Conservation (phyloP, 2,113 vertebrate species). For the Forbesichthys papilliferus region DNA sequence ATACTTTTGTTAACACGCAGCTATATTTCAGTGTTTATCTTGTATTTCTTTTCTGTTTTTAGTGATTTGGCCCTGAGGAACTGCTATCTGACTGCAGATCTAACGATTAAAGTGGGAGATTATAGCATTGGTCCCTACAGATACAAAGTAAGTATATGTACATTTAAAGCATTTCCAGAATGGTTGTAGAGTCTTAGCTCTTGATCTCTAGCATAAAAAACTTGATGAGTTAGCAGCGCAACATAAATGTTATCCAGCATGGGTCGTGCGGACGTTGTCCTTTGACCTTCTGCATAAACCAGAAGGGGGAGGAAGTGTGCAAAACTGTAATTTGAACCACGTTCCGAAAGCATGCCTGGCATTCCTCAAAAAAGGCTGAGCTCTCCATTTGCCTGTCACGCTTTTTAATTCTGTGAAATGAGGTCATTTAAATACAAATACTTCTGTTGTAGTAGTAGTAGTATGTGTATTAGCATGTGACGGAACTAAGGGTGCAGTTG, state of each 20-base stretch:
- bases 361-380: constrained; percentile 56
- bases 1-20: background rate
- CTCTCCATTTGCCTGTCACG: constrained; percentile 42
- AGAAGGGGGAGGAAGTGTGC: constrained; percentile 11
- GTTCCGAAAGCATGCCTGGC: constrained; percentile 35
- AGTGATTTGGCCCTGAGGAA: constrained; percentile 95
- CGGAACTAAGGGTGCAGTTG: too few relatives aligned
- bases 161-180: background rate
- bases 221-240: constrained; percentile 8
- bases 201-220: constrained; percentile 2
- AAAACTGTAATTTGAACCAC: constrained; percentile 35
- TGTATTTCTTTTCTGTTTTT: constrained; percentile 25
- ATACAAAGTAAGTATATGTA: constrained; percentile 84
- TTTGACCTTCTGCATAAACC: constrained; percentile 18
- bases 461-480: too few relatives aligned
- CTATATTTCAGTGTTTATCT: background rate
- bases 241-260: constrained; percentile 8
- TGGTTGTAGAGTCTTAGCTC: background rate
- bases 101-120: constrained; percentile 96
- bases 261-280: constrained; percentile 14
- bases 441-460: constrained; percentile 39
- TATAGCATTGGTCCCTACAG: constrained; percentile 91
- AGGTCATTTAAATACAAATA: constrained; percentile 46
- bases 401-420: constrained; percentile 53
- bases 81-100: constrained; percentile 92